Base-by-base conservation (phyloP, 2,888 invertebrate genomes). In the Dynastes grantii region DNA sequence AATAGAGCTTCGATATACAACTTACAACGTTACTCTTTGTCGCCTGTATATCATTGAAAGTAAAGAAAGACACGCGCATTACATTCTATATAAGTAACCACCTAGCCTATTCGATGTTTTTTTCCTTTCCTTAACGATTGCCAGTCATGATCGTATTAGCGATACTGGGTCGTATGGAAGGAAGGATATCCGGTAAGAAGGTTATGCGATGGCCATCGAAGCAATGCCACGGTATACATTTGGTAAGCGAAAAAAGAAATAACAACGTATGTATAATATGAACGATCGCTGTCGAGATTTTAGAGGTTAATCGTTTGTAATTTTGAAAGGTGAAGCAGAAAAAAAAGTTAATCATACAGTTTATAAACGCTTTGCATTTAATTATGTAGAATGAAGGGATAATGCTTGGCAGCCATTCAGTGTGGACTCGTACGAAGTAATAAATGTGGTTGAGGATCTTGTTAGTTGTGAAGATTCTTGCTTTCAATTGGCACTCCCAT, bases 141-240 rank as follows among this genome's bases (percentile, higher is more conserved):
- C 40, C 22, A 58, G 37, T 55, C 73, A 40, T 58, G 40, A 53
- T 53, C 53, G 70, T 53, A 32, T 64, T 16, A 32, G 73, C 45
- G 73, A 73, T 73, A 73, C 29, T 73, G 73, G 73, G 73, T 73
- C 73, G 73, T 13, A 58, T 58, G 63, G 58, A 78, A 79, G 82
- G 82, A 82, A 82, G 82, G 82, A 82, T 82, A 81, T 82, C 80
- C 81, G 80, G 79, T 70, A 75, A 73, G 80, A 82, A 81, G 82
- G 81, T 81, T 81, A 78, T 76, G 53, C 71, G 81, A 63, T 81
- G 82, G 76, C 82, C 82, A 80, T 82, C 81, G 77, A 77, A 29
- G 73, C 82, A 82, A 82, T 82, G 82, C 78, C 82, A 80, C 37
- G 55, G 77, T 80, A 68, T 79, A 73, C 65, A 77, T 77, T 80